Evolutionary conservation across 2,797 vertebrate species (phyloP), one percentile per base, ranked within the genome.

Genomic region (Potorous gilbertii): DNA sequence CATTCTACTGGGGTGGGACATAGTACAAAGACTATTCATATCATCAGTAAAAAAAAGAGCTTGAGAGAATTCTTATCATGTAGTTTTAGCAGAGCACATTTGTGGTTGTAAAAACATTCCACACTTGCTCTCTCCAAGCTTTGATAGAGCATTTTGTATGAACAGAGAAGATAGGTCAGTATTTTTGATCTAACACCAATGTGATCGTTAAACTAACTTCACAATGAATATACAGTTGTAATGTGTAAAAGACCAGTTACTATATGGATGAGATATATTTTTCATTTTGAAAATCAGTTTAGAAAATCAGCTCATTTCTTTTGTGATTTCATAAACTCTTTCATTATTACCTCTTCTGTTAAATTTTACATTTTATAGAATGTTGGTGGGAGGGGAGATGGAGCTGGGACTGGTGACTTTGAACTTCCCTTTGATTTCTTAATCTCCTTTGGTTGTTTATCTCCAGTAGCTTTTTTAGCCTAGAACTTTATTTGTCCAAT

Each of bases 281-380:
- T 94, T 93, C 52, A 62, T 94, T 94, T 81, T 97, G 93, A 34
- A 96, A 93, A 94, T 92, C 57, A 62, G 74, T 56, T 91, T 92
- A 24, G 74, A 46, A 87, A 87, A 87, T 87, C 74, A 50, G 74
- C 40, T 87, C 74, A 46, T 87, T 87, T 87, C 74, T 10, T 50
- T 46, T 87, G 40, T 87, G 9, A 87, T 87, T 50, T 46, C 40
- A 50, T 21, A 50, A 87, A 50, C 40, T 74, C 62, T 40, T 40
- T 40, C 21, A 87, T 87, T 11, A 28, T 87, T 81, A 8, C n/a
- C n/a, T 46, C 74, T 87, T 50, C 21, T 46, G 21, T 87, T 87
- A 87, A 40, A 87, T 87, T 50, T 46, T 87, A 27, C 11, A 46
- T 81, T 46, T 10, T 87, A 24, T 87, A 87, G 40, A 87, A 1